Conservation (phyloP, 1,140 invertebrate genomes). For the Drosophila neocordata region DNA sequence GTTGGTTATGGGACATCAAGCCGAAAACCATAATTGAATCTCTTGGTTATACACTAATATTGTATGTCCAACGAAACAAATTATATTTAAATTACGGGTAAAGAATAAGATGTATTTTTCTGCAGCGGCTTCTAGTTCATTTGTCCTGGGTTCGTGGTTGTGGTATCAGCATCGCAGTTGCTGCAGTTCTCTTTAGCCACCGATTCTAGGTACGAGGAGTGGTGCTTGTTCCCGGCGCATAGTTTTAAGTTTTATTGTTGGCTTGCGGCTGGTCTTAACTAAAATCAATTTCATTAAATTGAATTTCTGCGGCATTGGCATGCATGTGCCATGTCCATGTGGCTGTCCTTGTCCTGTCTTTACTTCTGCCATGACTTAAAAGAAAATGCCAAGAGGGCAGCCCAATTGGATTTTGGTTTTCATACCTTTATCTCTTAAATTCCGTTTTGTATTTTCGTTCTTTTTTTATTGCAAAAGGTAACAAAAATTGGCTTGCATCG, state of each 20-base stretch:
- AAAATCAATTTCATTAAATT: slow-evolving; percentile 65
- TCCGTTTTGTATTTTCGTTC: slow-evolving; percentile 10
- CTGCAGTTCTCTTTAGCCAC: slow-evolving; percentile 29
- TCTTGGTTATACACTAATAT: slow-evolving; percentile 48
- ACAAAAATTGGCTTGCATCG: slow-evolving; percentile 40
- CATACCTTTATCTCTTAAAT: slow-evolving; percentile 12
- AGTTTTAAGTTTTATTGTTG: slow-evolving; percentile 62
- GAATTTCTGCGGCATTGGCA: slow-evolving; percentile 44
- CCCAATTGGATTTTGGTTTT: slow-evolving; percentile 26
- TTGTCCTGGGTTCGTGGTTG: slow-evolving; percentile 32
- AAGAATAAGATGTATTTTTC: slow-evolving; percentile 56
- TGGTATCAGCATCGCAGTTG: slow-evolving; percentile 18
- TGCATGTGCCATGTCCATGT: slow-evolving; percentile 43
- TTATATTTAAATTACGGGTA: slow-evolving; percentile 59
- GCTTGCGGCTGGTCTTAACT: slow-evolving; percentile 37
- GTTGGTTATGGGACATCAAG: slow-evolving; percentile 5
- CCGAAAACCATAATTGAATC: slow-evolving; percentile 71
- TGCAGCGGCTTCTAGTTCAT: slow-evolving; percentile 56
- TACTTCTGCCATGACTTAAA: neutral
- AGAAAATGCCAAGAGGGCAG: slow-evolving; percentile 22
- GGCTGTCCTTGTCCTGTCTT: slow-evolving; percentile 26
- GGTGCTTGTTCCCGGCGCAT: slow-evolving; percentile 29
- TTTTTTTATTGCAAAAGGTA: slow-evolving; percentile 56
- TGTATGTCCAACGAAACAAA: slow-evolving; percentile 39
- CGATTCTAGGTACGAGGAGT: slow-evolving; percentile 15